Evolutionary conservation across 2,888 invertebrate species (phyloP).

Genomic region (Neoscelio sp.): DNA sequence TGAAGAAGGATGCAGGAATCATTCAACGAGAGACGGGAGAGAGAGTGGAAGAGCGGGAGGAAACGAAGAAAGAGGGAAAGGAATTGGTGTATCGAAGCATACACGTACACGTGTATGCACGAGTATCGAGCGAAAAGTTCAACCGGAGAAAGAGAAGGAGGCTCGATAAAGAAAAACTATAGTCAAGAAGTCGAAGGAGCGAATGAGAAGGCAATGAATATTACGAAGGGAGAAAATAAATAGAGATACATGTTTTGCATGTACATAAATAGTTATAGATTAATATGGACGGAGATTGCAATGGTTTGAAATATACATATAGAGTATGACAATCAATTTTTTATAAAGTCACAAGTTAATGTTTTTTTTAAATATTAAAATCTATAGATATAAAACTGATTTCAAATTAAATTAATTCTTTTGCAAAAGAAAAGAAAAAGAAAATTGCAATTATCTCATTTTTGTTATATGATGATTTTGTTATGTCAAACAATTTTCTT

Average conservation of each 20-base stretch:
- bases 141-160: constrained; percentile 30
- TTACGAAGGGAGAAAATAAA: constrained; percentile 13
- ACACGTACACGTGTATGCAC: constrained; percentile 44
- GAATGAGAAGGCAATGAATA: constrained; percentile 13
- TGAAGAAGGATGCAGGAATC: constrained; percentile 55
- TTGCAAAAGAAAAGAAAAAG: no score
- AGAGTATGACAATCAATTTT: no score
- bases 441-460: no score
- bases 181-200: constrained; percentile 11
- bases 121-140: constrained; percentile 55
- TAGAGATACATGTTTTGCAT: constrained; percentile 2
- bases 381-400: no score
- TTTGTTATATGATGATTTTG: no score
- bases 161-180: constrained; percentile 20
- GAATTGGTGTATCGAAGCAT: constrained; percentile 48
- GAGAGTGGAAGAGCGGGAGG: constrained; percentile 56
- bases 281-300: constrained; percentile 4
- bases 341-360: no score
- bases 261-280: background rate
- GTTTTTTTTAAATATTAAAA: no score
- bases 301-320: no score
- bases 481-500: no score
- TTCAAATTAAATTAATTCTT: no score
- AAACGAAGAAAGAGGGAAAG: constrained; percentile 63
- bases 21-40: constrained; percentile 56